Percentiles rank a stretch among this genome's conserved stretches.
These are phyloP conservation scores for Neoarius graeffei DNA, from an alignment of 2,113 vertebrate genomes.

Conservation along the genomic window DNA sequence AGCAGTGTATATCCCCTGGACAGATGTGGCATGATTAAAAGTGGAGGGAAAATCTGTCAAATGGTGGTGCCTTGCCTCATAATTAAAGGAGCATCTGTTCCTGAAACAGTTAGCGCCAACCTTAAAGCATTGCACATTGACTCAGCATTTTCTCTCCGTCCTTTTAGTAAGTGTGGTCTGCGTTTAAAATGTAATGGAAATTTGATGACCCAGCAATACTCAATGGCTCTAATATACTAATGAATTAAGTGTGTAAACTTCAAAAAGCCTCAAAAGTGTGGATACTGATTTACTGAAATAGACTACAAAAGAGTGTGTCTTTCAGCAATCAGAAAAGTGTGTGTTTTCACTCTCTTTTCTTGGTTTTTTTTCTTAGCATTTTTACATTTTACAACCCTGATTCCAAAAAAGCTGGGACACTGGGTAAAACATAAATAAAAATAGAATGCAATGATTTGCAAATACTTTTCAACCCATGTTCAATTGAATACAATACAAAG, in stretches of 20 bases:
- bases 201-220: not conserved
- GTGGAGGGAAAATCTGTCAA: constrained; percentile 67
- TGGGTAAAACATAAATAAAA: too few relatives aligned
- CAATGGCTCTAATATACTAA: not conserved
- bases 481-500: too few relatives aligned
- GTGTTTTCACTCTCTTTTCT: not conserved
- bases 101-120: constrained; percentile 44
- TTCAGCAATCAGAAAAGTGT: not conserved
- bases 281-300: not conserved
- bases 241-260: not conserved
- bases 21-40: constrained; percentile 70
- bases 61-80: constrained; percentile 59
- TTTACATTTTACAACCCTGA: too few relatives aligned
- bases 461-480: too few relatives aligned
- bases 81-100: constrained; percentile 71
- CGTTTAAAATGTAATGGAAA: not conserved
- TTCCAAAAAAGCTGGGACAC: too few relatives aligned
- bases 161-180: not conserved
- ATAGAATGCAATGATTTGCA: too few relatives aligned
- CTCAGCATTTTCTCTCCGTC: not conserved
- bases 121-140: not conserved
- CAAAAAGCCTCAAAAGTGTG: not conserved
- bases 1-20: constrained; percentile 61
- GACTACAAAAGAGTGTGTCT: not conserved
- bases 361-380: not conserved